Percentiles rank a stretch among this genome's conserved stretches.
Conservation (phyloP, 2,113 vertebrate genomes). For the Arizona elegans region DNA sequence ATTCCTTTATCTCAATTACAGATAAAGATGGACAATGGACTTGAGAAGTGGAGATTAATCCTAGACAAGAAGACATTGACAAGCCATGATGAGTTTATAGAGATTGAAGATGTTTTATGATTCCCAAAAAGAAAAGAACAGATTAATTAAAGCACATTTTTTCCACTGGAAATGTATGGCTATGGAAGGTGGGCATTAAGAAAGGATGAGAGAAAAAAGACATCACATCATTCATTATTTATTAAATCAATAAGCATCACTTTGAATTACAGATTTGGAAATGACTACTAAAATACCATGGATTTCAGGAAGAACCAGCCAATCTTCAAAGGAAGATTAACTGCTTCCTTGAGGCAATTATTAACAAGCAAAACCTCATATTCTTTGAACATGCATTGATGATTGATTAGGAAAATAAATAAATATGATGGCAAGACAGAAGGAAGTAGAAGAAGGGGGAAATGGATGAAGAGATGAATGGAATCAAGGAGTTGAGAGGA, state of each 20-base stretch:
- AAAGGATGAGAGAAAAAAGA: not conserved
- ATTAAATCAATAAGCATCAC: not conserved
- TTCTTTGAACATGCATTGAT: not conserved
- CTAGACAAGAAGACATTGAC: not conserved
- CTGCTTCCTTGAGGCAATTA: not conserved
- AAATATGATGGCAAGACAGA: not conserved
- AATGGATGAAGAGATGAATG: not conserved
- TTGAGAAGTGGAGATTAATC: not conserved
- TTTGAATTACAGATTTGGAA: not conserved
- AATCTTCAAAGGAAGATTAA: not conserved
- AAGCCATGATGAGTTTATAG: not conserved
- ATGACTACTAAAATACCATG: not conserved
- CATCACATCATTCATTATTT: not conserved
- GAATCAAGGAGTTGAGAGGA: not conserved
- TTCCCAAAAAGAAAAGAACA: not conserved
- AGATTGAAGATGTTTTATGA: not conserved
- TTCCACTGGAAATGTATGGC: not conserved
- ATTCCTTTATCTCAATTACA: not conserved
- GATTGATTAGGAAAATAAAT: not conserved
- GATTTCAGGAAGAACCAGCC: not conserved
- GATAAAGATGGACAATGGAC: not conserved
- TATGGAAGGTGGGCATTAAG: not conserved
- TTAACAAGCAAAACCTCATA: not conserved
- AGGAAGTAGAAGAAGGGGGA: not conserved
- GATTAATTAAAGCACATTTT: not conserved